These are phyloP conservation scores for Lingula anatina DNA, from an alignment of 2,888 invertebrate species.

Conservation along the genomic window DNA sequence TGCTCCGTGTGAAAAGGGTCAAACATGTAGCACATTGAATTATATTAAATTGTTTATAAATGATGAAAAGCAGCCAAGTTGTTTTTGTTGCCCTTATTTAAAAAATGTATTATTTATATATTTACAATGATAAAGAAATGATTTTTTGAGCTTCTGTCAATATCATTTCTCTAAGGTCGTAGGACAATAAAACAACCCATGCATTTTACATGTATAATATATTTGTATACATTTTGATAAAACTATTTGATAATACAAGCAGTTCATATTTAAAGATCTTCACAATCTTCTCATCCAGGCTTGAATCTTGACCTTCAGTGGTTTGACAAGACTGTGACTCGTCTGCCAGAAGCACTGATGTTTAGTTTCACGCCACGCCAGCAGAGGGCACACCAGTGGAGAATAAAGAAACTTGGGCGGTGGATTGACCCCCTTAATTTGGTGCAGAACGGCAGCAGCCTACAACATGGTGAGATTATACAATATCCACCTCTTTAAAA, in stretches of 20 bases:
- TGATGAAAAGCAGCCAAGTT: too few species aligned
- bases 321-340: conserved; percentile 37
- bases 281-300: conserved; percentile 16
- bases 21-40: too few species aligned
- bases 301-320: conserved; percentile 28
- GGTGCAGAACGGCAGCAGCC: conserved; percentile 37
- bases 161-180: too few species aligned
- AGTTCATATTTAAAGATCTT: too few species aligned
- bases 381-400: conserved; percentile 16
- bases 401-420: conserved; percentile 28
- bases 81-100: too few species aligned
- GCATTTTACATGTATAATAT: background rate
- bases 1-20: too few species aligned
- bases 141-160: too few species aligned
- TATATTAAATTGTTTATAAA: too few species aligned
- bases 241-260: background rate
- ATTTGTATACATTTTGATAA: too few species aligned
- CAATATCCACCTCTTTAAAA: background rate
- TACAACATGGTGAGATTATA: conserved; percentile 27
- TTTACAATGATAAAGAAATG: too few species aligned
- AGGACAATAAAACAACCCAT: background rate
- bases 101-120: too few species aligned
- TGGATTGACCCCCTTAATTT: conserved; percentile 33
- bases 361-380: conserved; percentile 26
- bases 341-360: conserved; percentile 36